These are phyloP conservation scores for Linyphia triangularis DNA, from an alignment of 2,888 invertebrate species.

Conservation along the genomic window DNA sequence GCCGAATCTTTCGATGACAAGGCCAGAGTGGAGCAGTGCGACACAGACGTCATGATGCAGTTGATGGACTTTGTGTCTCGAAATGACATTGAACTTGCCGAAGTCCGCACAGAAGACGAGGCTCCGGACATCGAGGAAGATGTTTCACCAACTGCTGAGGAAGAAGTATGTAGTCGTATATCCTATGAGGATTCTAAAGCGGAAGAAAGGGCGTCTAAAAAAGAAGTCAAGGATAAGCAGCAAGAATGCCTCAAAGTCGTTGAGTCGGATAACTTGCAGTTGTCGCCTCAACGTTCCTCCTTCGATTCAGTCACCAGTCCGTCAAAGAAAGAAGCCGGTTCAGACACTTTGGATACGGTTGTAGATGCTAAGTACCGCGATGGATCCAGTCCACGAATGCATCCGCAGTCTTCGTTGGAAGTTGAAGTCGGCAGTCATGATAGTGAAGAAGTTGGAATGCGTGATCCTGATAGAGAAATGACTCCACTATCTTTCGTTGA, in stretches of 20 bases:
- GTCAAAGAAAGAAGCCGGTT: slow-evolving; percentile 54
- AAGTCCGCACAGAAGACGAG: slow-evolving; percentile 80
- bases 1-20: slow-evolving; percentile 73
- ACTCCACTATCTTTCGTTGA: slow-evolving; percentile 52
- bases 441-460: slow-evolving; percentile 77
- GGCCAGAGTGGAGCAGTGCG: slow-evolving; percentile 71
- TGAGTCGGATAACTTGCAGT: slow-evolving; percentile 39
- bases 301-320: slow-evolving; percentile 71
- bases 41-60: slow-evolving; percentile 70
- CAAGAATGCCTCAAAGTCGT: slow-evolving; percentile 46
- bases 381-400: not conserved
- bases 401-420: slow-evolving; percentile 77
- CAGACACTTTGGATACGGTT: slow-evolving; percentile 56
- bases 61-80: slow-evolving; percentile 68
- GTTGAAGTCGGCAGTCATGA: slow-evolving; percentile 76
- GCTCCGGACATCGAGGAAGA: slow-evolving; percentile 79
- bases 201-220: not conserved
- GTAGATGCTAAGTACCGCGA: slow-evolving; percentile 8
- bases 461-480: slow-evolving; percentile 74
- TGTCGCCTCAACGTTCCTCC: slow-evolving; percentile 62
- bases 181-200: slow-evolving; percentile 39
- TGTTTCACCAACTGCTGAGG: slow-evolving; percentile 77
- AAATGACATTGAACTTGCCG: slow-evolving; percentile 78
- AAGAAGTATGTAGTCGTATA: slow-evolving; percentile 36
- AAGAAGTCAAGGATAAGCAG: not conserved